Evolutionary conservation across 30 jellyfish, hydroid and myxozoan genomes (phyloP), one percentile per base, ranked within the genome.

Genomic region (Hydractinia symbiolongicarpus): DNA sequence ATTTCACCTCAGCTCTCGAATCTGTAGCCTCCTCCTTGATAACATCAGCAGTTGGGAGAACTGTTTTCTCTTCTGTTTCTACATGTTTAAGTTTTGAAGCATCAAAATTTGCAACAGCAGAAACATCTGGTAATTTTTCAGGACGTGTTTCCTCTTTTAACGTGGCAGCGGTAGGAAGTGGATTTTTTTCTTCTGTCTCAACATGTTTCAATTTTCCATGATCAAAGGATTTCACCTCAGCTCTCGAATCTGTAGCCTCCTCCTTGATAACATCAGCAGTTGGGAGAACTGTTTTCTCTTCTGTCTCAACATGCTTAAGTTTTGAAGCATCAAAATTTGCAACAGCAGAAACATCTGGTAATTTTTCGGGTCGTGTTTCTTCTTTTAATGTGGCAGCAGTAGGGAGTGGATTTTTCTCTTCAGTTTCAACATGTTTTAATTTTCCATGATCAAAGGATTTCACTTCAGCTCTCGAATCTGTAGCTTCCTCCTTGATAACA

Each of bases 271-370:
- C 93, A 30, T 93, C 98, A 5, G 82, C 62, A 4, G 98, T 93
- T 79, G 98, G 98, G 51, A 93, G 81, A 30, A 86, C 96, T 51
- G 73, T 17, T 78, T 93, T 93, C 15, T 86, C 98, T 30, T 86
- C 85, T 14, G 96, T 86, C 75, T 83, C 89, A 64, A 93, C 98
- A 81, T 93, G 96, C 68, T 93, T 86, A 84, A 93, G 58, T 70
- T 82, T 83, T 73, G 83, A 64, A 13, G 94, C 14, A 75, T 86
- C 96, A 83, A 93, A 93, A 4, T 67, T 73, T 9, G 57, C 87
- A 44, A 93, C 98, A 60, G 67, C 98, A 61, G 96, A 87, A 21
- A 93, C 96, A 81, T 93, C 98, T 1, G 98, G 98, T 60, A 93
- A 71, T 5, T 44, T n/a, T 62, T 93, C 98, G 49, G 98, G 98